Percentiles rank a stretch among this genome's conserved stretches.
Evolutionary conservation across 2,888 invertebrate species (phyloP).

Genomic region (Griposia aprilina): DNA sequence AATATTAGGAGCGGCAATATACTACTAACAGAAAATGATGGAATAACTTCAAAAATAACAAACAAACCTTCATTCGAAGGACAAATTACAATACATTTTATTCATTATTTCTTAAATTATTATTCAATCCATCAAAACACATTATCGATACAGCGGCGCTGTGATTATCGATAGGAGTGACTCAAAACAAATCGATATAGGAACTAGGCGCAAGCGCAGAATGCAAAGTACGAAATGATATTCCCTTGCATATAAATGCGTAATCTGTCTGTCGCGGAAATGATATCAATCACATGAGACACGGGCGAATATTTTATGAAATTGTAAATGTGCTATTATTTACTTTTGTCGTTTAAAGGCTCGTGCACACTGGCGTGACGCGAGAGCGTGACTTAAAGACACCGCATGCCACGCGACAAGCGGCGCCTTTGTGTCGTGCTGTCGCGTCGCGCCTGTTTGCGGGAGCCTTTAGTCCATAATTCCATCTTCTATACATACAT

Average conservation of each 20-base stretch:
- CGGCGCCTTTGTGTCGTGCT: too few relatives aligned
- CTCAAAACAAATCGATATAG: conserved; percentile 48
- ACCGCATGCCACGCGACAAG: too few relatives aligned
- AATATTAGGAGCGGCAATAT: neutral
- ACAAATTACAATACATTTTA: neutral
- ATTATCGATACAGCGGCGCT: conserved; percentile 11
- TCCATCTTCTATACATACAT: neutral
- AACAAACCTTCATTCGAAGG: conserved; percentile 3
- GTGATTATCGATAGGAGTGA: conserved; percentile 24
- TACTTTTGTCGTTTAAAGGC: too few relatives aligned
- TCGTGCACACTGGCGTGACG: too few relatives aligned
- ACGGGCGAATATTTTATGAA: conserved; percentile 30
- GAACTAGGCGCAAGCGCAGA: conserved; percentile 30
- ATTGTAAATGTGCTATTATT: conserved; percentile 27
- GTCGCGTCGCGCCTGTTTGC: too few relatives aligned
- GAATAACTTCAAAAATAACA: conserved; percentile 4
- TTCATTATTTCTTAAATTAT: conserved; percentile 11
- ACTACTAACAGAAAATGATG: neutral
- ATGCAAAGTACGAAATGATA: conserved; percentile 48
- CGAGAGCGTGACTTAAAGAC: too few relatives aligned
- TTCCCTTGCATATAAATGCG: conserved; percentile 51
- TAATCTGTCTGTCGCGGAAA: conserved; percentile 47
- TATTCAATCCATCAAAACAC: neutral
- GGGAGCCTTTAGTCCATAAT: neutral
- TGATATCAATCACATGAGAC: conserved; percentile 38